Conservation (phyloP, 2,888 invertebrate species). For the Microplitis manilae region DNA sequence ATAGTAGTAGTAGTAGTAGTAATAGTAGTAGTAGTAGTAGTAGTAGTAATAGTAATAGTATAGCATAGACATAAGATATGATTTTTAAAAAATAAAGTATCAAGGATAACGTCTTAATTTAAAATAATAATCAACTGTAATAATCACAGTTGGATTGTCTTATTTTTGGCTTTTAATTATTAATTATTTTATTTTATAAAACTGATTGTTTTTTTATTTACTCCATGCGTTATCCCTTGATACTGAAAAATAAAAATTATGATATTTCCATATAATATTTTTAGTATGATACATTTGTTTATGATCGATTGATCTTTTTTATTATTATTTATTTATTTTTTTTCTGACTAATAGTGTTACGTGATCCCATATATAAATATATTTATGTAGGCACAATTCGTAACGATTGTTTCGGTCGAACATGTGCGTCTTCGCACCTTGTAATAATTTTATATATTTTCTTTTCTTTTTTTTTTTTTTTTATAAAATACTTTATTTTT, state of each 20-base stretch:
- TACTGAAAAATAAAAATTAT: constrained; percentile 11
- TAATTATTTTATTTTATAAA: constrained; percentile 1
- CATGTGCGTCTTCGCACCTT: constrained; percentile 56
- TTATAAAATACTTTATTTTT: constrained; percentile 6
- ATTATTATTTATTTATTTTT: constrained; percentile 43
- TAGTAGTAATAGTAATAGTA: constrained; percentile 21
- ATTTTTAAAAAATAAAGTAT: constrained; percentile 15
- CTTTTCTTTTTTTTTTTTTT: constrained; percentile 25
- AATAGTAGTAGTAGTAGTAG: neutral
- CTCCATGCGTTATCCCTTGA: constrained; percentile 25
- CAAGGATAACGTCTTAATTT: constrained; percentile 36
- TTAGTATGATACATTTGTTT: constrained; percentile 48
- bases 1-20: neutral
- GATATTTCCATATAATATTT: constrained; percentile 16
- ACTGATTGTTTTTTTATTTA: constrained; percentile 17
- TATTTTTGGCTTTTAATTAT: constrained; percentile 23
- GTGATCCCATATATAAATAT: constrained; percentile 67
- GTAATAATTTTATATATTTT: neutral
- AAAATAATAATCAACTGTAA: constrained; percentile 26
- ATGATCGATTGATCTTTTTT: constrained; percentile 45
- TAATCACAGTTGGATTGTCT: constrained; percentile 36
- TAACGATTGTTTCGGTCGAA: constrained; percentile 66
- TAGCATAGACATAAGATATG: constrained; percentile 35
- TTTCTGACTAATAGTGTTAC: constrained; percentile 57
- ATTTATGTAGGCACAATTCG: constrained; percentile 66